Evolutionary conservation across 2,113 vertebrate genomes (phyloP), one percentile per base, ranked within the genome.

Genomic region (Marcusenius ussheri): DNA sequence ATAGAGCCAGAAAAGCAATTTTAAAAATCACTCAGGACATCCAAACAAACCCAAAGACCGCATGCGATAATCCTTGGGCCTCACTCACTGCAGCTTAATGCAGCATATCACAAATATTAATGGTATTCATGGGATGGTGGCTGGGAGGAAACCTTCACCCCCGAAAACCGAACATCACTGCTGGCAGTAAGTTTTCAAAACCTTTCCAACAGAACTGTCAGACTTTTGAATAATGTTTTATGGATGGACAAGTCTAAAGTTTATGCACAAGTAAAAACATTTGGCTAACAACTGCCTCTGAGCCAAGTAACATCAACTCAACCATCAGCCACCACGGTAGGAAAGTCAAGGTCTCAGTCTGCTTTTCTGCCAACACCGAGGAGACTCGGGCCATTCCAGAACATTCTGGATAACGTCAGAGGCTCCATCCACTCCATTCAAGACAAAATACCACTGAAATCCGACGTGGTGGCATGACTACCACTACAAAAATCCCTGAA

Each of bases 391-490:
- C 9, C 62, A 70, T 10, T 10, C 62, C 62, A 70, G 27, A 77
- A 74, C 10, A 15, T 39, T 39, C 70, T 17, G 31, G 70, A 74
- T 24, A 62, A 62, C 8, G 24, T 27, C 58, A 62, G 58, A 62
- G 58, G 9, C 58, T 62, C 24, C 24, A 62, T 62, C 24, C 58
- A 10, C 24, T 10, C 8, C 24, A 62, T 62, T n/a, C 58, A 62
- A 62, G 58, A 27, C 10, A 10, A 62, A 62, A 62, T 27, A 4
- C n/a, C 27, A 4, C 3, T 11, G 27, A 70, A 70, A 4, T 31
- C 0, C 0, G 1, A 70, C 3, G 1, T 0, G 1, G 10, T 4
- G n/a, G n/a, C n/a, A 27, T 31, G n/a, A 70, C 62, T 3, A 27
- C 8, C 0, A 1, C n/a, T 13, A 11, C n/a, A 31, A 11, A 31